Evolutionary conservation across 2,113 vertebrate species (phyloP), one percentile per base, ranked within the genome.

Genomic region (Galemys pyrenaicus): DNA sequence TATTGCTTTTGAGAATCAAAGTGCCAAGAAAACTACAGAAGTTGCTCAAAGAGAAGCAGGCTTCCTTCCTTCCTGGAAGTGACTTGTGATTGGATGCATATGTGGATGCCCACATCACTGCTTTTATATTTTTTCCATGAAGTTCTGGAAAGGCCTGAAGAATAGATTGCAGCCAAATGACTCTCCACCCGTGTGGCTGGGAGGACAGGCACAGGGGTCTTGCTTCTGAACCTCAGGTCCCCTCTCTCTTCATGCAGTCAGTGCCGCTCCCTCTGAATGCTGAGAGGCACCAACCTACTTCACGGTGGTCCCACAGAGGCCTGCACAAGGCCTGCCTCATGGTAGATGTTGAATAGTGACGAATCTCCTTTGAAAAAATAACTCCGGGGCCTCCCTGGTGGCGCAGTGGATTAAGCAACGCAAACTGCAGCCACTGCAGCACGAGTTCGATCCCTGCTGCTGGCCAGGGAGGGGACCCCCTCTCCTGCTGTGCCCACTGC

Each of bases 81-180:
- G 73, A 60, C 77, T 90, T 78, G 60, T 74, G 54, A 70, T 46
- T 70, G 90, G n/a, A 75, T 54, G 26, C 12, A 58, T 81, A 26
- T 41, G 24, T 70, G 46, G 64, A 74, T 51, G 71, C 4, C 35
- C 56, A 83, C 51, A 16, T 37, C 68, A 11, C 6, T 86, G 54
- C 6, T 87, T 89, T 89, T 56, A 67, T 30, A 37, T 41, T 94
- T 75, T 80, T 30, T 54, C 58, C 70, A 65, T 24, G 64, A 92
- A 85, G 91, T 77, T 92, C 71, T 96, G 37, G 78, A 94, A 89
- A 95, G 62, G 20, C 87, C 17, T 67, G 51, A 78, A 94, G 37
- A 81, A 77, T 71, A 82, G 51, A 86, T 70, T 46, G 37, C 80
- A n/a, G 35, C 20, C 26, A 83, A n/a, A 6, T 32, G 75, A 73